A percentile compares a stretch with the other conserved stretches of the same genome.
Conservation (phyloP, 2,113 vertebrate genomes). For the Alouatta palliata region DNA sequence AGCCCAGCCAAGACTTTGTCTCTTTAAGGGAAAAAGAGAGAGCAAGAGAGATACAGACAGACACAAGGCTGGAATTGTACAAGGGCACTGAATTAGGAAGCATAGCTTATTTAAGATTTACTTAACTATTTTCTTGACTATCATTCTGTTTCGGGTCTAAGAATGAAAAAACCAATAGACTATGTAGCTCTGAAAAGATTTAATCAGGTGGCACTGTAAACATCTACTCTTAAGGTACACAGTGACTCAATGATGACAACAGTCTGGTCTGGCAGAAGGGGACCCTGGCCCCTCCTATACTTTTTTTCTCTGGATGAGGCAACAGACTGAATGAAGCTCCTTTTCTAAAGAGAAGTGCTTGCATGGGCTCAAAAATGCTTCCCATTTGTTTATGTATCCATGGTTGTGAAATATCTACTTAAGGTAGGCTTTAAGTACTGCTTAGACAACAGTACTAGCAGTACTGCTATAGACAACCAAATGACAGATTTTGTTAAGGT, state of each 20-base stretch:
- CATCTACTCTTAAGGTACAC: background rate
- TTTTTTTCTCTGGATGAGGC: background rate
- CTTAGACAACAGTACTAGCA: too few species aligned
- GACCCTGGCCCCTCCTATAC: background rate
- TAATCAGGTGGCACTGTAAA: background rate
- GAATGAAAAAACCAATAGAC: background rate
- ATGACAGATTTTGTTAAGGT: background rate
- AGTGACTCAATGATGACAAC: background rate
- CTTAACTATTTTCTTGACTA: background rate
- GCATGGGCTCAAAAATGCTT: background rate
- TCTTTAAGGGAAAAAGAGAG: too few species aligned
- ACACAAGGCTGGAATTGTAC: background rate
- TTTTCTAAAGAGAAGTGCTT: background rate
- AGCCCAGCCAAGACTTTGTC: too few species aligned
- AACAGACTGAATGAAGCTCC: background rate
- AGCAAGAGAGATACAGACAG: background rate
- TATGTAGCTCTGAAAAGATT: background rate
- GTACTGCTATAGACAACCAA: background rate
- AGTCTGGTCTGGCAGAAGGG: background rate
- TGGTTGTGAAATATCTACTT: background rate
- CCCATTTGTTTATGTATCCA: background rate
- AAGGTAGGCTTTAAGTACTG: background rate
- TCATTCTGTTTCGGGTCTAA: constrained; percentile 19
- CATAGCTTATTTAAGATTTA: background rate
- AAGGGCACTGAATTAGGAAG: background rate